Percentiles rank a stretch among this genome's conserved stretches.
Evolutionary conservation across 2,113 vertebrate genomes (phyloP).

Genomic region (Gallinago jamesoni): DNA sequence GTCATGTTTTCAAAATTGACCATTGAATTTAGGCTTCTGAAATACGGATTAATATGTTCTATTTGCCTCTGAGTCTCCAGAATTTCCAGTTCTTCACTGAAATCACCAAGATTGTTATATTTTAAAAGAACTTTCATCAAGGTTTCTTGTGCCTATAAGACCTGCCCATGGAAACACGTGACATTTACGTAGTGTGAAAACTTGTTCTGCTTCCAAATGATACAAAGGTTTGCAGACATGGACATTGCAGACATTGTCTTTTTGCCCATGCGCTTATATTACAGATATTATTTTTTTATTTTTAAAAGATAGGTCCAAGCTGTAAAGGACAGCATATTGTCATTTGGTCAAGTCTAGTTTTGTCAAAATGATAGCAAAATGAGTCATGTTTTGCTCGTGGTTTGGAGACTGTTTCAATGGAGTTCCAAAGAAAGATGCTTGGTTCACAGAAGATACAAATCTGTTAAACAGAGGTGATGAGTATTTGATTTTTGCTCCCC

Average conservation of each 20-base stretch:
- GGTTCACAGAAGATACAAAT: neutral
- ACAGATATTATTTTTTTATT: neutral
- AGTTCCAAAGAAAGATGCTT: neutral
- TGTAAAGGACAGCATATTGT: neutral
- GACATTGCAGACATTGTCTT: neutral
- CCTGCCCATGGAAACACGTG: fast-evolving
- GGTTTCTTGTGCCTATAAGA: neutral
- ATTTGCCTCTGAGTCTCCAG: neutral
- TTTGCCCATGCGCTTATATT: neutral
- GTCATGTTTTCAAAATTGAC: neutral
- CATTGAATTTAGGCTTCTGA: neutral
- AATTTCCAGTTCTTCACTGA: neutral
- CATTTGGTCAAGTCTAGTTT: neutral
- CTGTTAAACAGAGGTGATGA: neutral
- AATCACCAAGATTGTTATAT: neutral
- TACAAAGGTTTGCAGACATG: neutral
- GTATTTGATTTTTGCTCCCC: neutral
- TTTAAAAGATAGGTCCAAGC: neutral
- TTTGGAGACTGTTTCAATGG: neutral
- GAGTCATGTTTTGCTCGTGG: neutral
- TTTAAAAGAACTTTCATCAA: neutral
- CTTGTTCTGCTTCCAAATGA: neutral
- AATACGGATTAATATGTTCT: neutral
- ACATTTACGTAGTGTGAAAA: neutral
- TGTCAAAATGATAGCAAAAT: neutral